Evolutionary conservation across 2,888 invertebrate genomes (phyloP).

Genomic region (Caenorhabditis sp.): DNA sequence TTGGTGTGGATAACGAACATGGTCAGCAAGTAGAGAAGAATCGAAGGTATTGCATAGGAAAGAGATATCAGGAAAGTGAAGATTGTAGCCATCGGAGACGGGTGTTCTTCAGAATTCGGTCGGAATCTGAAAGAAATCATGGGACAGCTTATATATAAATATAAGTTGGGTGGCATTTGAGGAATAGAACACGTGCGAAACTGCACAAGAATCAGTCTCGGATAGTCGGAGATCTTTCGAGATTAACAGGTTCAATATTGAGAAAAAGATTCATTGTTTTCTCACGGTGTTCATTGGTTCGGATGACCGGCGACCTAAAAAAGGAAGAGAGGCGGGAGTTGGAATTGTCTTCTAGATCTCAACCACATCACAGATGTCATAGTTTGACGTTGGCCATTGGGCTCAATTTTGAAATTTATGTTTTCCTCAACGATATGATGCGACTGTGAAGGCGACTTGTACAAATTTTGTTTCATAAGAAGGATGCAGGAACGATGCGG

Average conservation of each 20-base stretch:
- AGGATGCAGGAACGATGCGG: too few relatives aligned
- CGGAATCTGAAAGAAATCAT: neutral
- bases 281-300: neutral
- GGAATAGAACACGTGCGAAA: neutral
- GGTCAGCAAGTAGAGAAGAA: slow-evolving; percentile 14
- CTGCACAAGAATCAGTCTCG: neutral
- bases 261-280: neutral
- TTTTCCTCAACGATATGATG: too few relatives aligned
- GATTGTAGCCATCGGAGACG: neutral
- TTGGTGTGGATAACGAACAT: slow-evolving; percentile 3
- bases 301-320: neutral
- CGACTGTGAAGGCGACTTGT: too few relatives aligned
- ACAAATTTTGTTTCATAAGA: too few relatives aligned
- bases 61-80: slow-evolving; percentile 9
- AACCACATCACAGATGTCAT: neutral
- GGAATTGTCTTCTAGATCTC: neutral
- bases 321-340: neutral
- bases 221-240: neutral
- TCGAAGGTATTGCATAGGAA: slow-evolving; percentile 28
- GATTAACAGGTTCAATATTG: neutral
- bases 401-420: neutral
- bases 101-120: neutral
- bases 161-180: neutral
- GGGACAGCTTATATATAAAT: neutral
- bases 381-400: neutral